Conservation (phyloP, 2,113 vertebrate species). For the Indicator maculatus region DNA sequence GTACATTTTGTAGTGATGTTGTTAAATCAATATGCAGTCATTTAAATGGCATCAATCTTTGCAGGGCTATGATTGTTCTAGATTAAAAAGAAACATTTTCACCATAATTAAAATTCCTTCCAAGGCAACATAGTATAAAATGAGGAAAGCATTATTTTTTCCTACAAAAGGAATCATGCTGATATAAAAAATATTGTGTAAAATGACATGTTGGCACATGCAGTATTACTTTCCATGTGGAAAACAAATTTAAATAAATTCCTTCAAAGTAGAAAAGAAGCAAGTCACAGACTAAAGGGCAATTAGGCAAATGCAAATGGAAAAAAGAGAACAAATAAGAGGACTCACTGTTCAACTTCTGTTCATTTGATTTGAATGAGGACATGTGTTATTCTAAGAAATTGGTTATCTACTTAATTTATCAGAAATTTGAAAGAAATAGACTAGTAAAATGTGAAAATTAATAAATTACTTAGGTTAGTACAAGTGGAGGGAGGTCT, state of each 20-base stretch:
- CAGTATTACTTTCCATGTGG: not conserved
- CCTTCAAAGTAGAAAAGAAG: not conserved
- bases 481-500: not conserved
- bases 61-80: not conserved
- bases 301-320: not conserved
- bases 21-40: not conserved
- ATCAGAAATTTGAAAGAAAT: not conserved
- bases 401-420: not conserved
- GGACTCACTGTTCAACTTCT: not conserved
- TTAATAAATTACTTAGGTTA: not conserved
- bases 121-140: not conserved
- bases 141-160: not conserved
- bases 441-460: not conserved
- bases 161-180: not conserved
- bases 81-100: not conserved
- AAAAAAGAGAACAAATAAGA: not conserved
- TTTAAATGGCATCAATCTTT: conserved; percentile 4
- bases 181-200: not conserved
- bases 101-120: not conserved
- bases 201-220: not conserved
- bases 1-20: not conserved
- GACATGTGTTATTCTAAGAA: not conserved
- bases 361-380: not conserved
- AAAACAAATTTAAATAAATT: not conserved
- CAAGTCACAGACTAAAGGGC: not conserved